These are phyloP conservation scores for Myotis davidii DNA, from an alignment of 2,113 vertebrate species.

Conservation along the genomic window DNA sequence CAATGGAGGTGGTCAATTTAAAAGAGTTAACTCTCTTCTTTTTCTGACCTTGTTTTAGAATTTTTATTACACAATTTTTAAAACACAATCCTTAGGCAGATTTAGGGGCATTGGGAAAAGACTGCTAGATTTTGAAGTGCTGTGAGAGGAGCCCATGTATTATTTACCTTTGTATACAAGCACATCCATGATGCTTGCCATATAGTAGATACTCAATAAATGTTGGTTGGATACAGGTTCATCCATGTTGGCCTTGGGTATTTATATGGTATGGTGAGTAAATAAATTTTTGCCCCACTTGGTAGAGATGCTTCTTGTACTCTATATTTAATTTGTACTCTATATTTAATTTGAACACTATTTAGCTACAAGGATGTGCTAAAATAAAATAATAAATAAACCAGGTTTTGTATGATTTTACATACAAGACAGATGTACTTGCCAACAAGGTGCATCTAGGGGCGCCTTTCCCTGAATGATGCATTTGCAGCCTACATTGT, in stretches of 20 bases:
- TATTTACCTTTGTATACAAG: neutral
- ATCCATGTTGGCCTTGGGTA: neutral
- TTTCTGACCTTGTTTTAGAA: neutral
- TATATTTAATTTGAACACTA: conserved; percentile 27
- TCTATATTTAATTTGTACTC: neutral
- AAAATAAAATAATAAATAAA: conserved; percentile 20
- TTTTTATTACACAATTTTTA: conserved; percentile 29
- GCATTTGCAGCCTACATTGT: neutral
- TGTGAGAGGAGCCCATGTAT: neutral
- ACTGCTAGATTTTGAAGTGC: conserved; percentile 9
- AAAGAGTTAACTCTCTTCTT: neutral
- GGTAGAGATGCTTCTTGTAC: neutral
- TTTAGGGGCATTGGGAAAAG: neutral
- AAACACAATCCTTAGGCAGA: neutral
- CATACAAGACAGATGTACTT: neutral
- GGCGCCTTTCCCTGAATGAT: neutral
- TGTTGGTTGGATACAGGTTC: neutral
- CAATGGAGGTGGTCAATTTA: neutral
- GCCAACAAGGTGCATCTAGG: neutral
- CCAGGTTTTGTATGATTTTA: neutral
- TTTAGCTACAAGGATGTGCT: neutral
- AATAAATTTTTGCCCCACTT: neutral
- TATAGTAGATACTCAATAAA: neutral
- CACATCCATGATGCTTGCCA: neutral
- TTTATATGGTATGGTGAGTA: neutral